These are phyloP conservation scores for Perodicticus potto DNA, from an alignment of 2,797 vertebrate genomes.

Conservation along the genomic window DNA sequence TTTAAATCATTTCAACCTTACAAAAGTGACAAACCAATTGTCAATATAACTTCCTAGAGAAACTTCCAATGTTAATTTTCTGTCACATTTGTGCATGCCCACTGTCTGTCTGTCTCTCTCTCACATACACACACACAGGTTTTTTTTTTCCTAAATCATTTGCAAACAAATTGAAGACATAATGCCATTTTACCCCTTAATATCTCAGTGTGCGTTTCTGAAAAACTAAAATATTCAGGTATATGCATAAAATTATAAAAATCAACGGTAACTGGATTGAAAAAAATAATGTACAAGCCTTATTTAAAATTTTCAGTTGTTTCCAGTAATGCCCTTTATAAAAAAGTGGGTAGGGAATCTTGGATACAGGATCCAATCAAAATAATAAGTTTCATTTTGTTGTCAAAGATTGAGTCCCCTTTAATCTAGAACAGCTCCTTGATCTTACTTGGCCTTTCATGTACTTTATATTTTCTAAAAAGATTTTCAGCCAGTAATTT, in stretches of 20 bases:
- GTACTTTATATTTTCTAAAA: background rate
- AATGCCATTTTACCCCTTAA: background rate
- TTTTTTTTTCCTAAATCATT: background rate
- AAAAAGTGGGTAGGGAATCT: background rate
- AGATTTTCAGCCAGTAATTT: background rate
- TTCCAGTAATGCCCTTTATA: background rate
- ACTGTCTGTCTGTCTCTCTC: background rate
- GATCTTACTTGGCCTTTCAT: background rate
- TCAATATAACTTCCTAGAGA: background rate
- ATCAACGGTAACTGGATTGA: background rate
- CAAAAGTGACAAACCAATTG: background rate
- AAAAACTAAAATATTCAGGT: background rate
- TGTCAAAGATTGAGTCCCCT: background rate
- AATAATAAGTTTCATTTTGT: conserved; percentile 25
- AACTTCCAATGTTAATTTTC: background rate
- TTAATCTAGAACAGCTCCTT: background rate
- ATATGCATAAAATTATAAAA: background rate
- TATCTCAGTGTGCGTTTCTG: background rate
- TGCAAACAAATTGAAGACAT: background rate
- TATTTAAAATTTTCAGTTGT: background rate
- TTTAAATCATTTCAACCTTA: background rate
- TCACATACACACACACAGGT: background rate
- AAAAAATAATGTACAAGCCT: background rate
- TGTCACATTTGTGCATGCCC: background rate
- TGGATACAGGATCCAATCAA: background rate